Evolutionary conservation across 2,113 vertebrate species (phyloP).

Genomic region (Empidonax alnorum): DNA sequence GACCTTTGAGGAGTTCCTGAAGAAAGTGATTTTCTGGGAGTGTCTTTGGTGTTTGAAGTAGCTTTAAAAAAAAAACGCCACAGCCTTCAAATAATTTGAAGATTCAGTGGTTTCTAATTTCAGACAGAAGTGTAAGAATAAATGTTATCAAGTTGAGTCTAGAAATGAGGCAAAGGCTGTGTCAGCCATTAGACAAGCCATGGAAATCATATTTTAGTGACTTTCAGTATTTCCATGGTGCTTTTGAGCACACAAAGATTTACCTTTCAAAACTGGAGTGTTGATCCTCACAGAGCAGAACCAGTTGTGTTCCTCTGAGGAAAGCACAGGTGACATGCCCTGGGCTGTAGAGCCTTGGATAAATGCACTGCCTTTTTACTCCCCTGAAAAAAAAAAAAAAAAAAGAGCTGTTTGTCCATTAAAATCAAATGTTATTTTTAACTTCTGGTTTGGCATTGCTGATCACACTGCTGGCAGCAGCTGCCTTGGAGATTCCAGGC

Average conservation of each 20-base stretch:
- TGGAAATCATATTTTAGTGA: not conserved
- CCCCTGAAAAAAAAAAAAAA: not conserved
- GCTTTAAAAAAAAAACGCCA: not conserved
- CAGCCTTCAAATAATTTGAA: not conserved
- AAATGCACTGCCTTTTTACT: not conserved
- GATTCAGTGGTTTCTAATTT: not conserved
- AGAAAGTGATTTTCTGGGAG: not conserved
- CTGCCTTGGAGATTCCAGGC: not conserved
- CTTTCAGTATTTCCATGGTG: not conserved
- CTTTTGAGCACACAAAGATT: not conserved
- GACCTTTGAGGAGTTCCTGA: not conserved
- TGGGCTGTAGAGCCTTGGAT: not conserved
- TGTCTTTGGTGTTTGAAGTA: not conserved
- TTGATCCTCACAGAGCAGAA: not conserved
- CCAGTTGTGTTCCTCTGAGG: not conserved
- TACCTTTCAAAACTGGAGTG: not conserved
- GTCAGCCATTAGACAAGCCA: not conserved
- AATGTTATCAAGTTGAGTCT: not conserved
- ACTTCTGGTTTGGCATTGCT: not conserved
- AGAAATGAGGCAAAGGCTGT: not conserved
- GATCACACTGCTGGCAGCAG: not conserved
- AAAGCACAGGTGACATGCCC: not conserved
- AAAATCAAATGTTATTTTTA: not conserved
- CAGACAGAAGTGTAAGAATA: not conserved
- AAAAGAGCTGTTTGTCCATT: not conserved